phyloP scores from a whole-genome alignment of 23 tunicate genomes.

The Ciona savignyi region DNA sequence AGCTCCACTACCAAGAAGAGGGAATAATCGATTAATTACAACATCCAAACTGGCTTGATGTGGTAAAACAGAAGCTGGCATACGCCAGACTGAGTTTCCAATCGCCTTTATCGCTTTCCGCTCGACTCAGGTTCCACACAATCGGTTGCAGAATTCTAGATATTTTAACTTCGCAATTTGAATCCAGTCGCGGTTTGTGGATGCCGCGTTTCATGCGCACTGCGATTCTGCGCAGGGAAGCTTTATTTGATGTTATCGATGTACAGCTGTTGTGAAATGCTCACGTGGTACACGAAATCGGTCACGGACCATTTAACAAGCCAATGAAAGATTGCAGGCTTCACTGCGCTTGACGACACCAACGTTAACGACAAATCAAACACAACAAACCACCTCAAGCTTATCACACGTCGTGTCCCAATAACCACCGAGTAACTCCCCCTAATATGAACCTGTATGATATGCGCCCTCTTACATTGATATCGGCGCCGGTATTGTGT shows the following conservation, averaged over 20 bases:
- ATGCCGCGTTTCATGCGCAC: background rate
- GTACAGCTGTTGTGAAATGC: too few relatives aligned
- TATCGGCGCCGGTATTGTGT: too few relatives aligned
- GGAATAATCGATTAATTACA: too few relatives aligned
- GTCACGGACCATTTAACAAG: background rate
- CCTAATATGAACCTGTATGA: too few relatives aligned
- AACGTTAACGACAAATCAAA: background rate
- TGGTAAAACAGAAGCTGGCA: background rate
- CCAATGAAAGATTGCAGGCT: background rate
- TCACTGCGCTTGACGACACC: background rate
- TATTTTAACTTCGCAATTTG: background rate
- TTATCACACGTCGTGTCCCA: too few relatives aligned
- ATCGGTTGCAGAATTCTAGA: background rate
- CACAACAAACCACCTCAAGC: too few relatives aligned
- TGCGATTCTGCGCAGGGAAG: too few relatives aligned
- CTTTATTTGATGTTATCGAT: too few relatives aligned
- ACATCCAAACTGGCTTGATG: background rate
- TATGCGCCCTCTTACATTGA: too few relatives aligned
- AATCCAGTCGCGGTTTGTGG: background rate
- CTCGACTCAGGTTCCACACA: background rate
- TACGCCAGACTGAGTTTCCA: background rate
- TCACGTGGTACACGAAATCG: background rate
- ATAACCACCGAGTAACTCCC: too few relatives aligned
- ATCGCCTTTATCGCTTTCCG: background rate
- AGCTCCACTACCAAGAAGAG: too few relatives aligned